Base-by-base conservation (phyloP, 2,113 vertebrate genomes). In the Gobiocypris rarus region DNA sequence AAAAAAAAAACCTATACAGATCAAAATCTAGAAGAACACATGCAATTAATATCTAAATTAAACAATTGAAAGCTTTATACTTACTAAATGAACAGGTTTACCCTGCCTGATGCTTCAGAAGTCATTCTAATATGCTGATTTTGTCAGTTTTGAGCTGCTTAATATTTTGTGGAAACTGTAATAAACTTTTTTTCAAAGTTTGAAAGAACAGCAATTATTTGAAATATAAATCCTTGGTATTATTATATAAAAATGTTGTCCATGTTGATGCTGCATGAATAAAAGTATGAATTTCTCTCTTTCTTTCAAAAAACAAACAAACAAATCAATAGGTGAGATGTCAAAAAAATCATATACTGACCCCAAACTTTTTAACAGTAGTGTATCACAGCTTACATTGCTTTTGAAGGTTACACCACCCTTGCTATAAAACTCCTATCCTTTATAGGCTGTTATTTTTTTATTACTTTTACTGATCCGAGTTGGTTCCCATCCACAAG, bases 401-500 rank as follows among this genome's bases (percentile, higher is more conserved):
- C 14, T 54, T 56, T 82, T 70, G 15, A 67, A 34, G 45, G n/a
- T 22, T 34, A 11, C 0, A 1, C 5, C n/a, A 28, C 22, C 2
- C 34, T 41, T 48, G 15, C 15, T 48, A 63, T 63, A 63, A 63
- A 79, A 63, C 41, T 28, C 15, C 41, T 48, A 4, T 50, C 26
- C 3, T 80, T 31, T 5, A 65, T 13, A 50, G 26, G 43, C 76
- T 61, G 56, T 52, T 80, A 5, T 52, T 31, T 50, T 75, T 80
- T 80, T 34, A 80, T 80, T 65, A 80, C 26, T n/a, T 65, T 31
- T 48, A 45, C 43, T 50, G 43, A 31, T 22, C 22, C 43, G n/a
- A 65, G 48, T 76, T 38, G 10, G 41, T 11, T 45, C 14, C 14
- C 31, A 9, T 56, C 43, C 58, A 73, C 52, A 85, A 80, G 75